Base-by-base conservation (phyloP, 2,113 vertebrate genomes). In the Ciconia maguari region DNA sequence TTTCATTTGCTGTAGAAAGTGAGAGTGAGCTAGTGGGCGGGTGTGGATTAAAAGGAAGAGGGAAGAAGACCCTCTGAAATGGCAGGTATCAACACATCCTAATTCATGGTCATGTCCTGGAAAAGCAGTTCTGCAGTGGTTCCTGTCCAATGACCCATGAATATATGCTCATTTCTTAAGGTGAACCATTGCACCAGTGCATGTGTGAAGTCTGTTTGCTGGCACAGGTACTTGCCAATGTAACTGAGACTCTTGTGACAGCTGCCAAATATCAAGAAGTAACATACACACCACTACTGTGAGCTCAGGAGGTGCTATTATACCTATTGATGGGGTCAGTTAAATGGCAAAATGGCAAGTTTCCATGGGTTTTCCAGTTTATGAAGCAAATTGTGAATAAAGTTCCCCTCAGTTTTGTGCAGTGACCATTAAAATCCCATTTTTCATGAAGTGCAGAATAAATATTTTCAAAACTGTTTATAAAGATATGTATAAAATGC, bases 21-120 rank as follows among this genome's bases (percentile, higher is more conserved):
- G 32, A 44, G 30, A 77, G 16, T n/a, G 38, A 62, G 24, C 5
- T 57, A 34, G 14, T 11, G 30, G 12, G 17, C 3, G 4, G 9
- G 2, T 36, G 12, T 32, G 5, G 9, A 70, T 61, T 69, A n/a
- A 52, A 65, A 74, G 16, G 44, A 79, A 74, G 17, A 64, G 30
- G 8, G 16, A 9, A 1, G 2, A 57, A 74, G 32, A n/a, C 9
- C 34, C 6, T 55, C 24, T 1, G 1, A 68, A 57, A 57, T 25
- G 9, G 8, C 22, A 36, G 7, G 11, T 38, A 38, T 15, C 19
- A 49, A 12, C 20, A 70, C 11, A 32, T 16, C 5, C 9, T 25
- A 16, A 58, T 55, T 64, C 38, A 60, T 38, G 19, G 16, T 34
- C 16, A 6, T 65, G 27, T 22, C 16, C 41, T 61, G 29, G 22